Base-by-base conservation (phyloP, 1,140 invertebrate species). In the Temnothorax curvispinosus region DNA sequence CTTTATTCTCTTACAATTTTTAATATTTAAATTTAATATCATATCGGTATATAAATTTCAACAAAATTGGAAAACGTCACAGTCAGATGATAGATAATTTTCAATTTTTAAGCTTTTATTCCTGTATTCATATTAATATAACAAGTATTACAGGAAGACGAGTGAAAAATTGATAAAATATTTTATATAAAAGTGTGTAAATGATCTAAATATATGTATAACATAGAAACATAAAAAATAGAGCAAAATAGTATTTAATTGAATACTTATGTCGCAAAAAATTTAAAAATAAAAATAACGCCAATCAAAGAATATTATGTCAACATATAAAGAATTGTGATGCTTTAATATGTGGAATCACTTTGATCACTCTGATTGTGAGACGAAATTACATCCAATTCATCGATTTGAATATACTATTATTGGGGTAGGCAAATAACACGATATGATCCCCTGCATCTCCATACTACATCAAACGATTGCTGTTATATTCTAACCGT, bases 321-420 rank as follows among this genome's bases (percentile, higher is more conserved):
- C 21, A 44, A 21, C 13, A 52, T 44, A 65, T 54, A 50, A 18
- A 80, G 15, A 80, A 80, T 69, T 15, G 13, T 27, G 8, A 52
- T 54, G 35, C 18, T 52, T 38, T 52, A 67, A 52, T 76, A 27
- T 41, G 21, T n/a, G 21, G 15, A 47, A 5, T 47, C 21, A 41
- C 32, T 67, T 67, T 69, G 35, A 44, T 69, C n/a, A 38, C 47
- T 41, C 5, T 3, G 11, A 44, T 9, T 8, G 9, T 21, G 41
- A 78, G 13, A 54, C 13, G 9, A 54, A 41, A 52, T 54, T 81
- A 69, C 9, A 56, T 54, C 27, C 18, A 35, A 81, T 3, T 71
- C 18, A 81, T 81, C 21, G 65, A 47, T 56, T 47, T 41, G 21
- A 71, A 81, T 44, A 21, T 44, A 67, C 47, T 67, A 80, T 67